Conservation (phyloP, 2,888 invertebrate species). For the Drosophila algonquin region DNA sequence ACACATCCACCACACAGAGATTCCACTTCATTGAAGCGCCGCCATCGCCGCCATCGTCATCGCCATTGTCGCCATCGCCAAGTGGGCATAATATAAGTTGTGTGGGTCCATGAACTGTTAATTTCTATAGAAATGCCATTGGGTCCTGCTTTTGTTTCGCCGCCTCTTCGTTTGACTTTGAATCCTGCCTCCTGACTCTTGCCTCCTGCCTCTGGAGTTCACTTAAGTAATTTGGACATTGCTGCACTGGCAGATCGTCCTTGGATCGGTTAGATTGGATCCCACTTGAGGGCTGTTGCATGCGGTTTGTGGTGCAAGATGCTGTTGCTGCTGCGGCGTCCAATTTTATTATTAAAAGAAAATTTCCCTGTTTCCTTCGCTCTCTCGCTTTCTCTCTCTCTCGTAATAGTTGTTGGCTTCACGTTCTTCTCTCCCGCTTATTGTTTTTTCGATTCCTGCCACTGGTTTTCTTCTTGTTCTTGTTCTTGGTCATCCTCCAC, state of each 20-base stretch:
- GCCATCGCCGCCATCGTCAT: slow-evolving; percentile 42
- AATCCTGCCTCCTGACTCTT: not conserved
- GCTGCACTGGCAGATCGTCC: not conserved
- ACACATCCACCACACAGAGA: slow-evolving; percentile 40
- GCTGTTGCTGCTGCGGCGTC: not conserved
- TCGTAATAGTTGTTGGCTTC: not conserved
- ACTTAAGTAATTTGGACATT: not conserved
- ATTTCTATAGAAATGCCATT: slow-evolving; percentile 60
- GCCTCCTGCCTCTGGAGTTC: not conserved
- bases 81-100: slow-evolving; percentile 58
- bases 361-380: not conserved
- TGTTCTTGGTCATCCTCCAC: not conserved
- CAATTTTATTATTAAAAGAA: not conserved
- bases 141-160: slow-evolving; percentile 8
- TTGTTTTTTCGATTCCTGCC: not conserved
- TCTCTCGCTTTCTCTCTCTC: no score
- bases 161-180: slow-evolving; percentile 1
- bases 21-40: slow-evolving; percentile 72
- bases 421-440: not conserved
- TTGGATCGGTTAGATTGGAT: not conserved
- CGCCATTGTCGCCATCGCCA: slow-evolving; percentile 44
- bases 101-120: slow-evolving; percentile 66
- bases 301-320: not conserved
- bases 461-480: slow-evolving; percentile 32
- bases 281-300: not conserved